Evolutionary conservation across 2,888 invertebrate genomes (phyloP).

Genomic region (Anoncus sp.): DNA sequence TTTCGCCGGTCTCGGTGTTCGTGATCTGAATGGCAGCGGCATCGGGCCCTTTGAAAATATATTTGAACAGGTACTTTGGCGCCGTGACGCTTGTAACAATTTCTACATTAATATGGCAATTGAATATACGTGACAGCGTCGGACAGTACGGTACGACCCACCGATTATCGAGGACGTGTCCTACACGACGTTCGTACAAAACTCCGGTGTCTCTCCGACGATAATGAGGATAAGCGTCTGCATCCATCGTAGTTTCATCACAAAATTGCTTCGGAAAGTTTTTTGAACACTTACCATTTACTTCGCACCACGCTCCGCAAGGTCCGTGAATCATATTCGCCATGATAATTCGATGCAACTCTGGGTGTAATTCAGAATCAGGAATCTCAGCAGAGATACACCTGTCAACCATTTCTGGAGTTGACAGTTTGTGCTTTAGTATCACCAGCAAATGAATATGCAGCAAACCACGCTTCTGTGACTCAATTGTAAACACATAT

Average conservation of each 20-base stretch:
- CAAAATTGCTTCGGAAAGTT: conserved; percentile 68
- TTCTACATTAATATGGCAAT: conserved; percentile 71
- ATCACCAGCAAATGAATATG: conserved; percentile 64
- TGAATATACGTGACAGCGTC: conserved; percentile 62
- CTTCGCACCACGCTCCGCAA: conserved; percentile 69
- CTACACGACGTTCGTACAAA: conserved; percentile 40
- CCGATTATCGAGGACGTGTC: conserved; percentile 71
- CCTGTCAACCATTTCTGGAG: conserved; percentile 62
- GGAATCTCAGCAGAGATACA: conserved; percentile 77
- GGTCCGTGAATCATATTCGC: conserved; percentile 79
- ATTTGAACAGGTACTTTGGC: conserved; percentile 71
- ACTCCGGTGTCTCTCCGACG: conserved; percentile 63
- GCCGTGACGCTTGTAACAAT: conserved; percentile 64
- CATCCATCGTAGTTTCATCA: conserved; percentile 63
- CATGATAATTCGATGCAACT: conserved; percentile 73
- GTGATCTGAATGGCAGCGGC: conserved; percentile 53
- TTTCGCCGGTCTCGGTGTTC: conserved; percentile 18
- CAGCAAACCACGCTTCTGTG: conserved; percentile 65
- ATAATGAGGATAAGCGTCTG: conserved; percentile 70
- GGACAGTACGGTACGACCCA: conserved; percentile 75
- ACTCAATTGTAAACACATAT: conserved; percentile 58
- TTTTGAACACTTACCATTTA: conserved; percentile 59
- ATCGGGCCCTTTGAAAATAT: conserved; percentile 69
- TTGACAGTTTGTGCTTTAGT: conserved; percentile 61
- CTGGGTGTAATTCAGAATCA: conserved; percentile 66